Evolutionary conservation across 2,888 invertebrate genomes (phyloP), one percentile per base, ranked within the genome.

Genomic region (Eustalomyia histrio): DNA sequence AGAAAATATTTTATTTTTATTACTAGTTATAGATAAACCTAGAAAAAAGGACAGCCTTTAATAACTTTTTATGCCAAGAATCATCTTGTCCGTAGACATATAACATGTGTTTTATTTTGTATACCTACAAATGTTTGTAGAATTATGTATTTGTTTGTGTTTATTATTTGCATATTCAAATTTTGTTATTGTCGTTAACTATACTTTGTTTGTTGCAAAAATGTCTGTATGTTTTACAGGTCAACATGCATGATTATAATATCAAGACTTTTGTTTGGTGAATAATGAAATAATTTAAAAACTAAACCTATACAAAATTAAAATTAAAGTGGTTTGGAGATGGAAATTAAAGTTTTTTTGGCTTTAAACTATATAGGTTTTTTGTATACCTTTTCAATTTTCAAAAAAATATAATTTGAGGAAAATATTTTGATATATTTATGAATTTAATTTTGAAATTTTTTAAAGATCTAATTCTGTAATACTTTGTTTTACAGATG

Each of bases 41-140:
- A n/a, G n/a, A n/a, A n/a, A n/a, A n/a, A 29, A 3, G 5, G 29
- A 29, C 29, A 29, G 29, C 7, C 29, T 29, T 29, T 29, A 29
- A 29, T n/a, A 6, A 6, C 7, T 3, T 29, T 29, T 29, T 29
- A 6, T 29, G 7, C 2, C 12, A 39, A 52, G 58, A 60, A 60
- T 75, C 58, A 52, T 75, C 53, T 50, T 55, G 47, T 68, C 33
- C 10, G 33, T 47, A 68, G 47, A 68, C 68, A 47, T 33, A n/a
- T n/a, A 63, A 76, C 68, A 76, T 68, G 47, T 76, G 68, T 68
- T 68, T 63, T 53, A 61, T 75, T 61, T 14, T 39, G 67, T 53
- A 68, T 61, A 29, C 29, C 3, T 7, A 29, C 29, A 29, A 29
- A 29, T 60, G 60, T 75, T 55, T 52, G 7, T 52, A 16, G 0